These are phyloP conservation scores for Carapus acus DNA, from an alignment of 2,797 vertebrate species.

Conservation along the genomic window DNA sequence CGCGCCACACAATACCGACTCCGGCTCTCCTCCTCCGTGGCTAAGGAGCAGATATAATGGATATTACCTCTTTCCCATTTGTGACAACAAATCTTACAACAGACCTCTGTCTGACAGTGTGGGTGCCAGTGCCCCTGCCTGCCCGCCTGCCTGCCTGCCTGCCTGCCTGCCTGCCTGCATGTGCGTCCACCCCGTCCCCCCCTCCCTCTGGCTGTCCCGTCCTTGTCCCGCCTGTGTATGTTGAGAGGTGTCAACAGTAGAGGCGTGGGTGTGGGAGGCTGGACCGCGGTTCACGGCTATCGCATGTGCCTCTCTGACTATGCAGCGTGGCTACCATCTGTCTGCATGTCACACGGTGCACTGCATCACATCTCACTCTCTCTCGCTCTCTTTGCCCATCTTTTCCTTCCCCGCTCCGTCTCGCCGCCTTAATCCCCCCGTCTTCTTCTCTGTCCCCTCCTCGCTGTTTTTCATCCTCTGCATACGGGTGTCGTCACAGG, in stretches of 20 bases:
- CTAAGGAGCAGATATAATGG: not conserved
- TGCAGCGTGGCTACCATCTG: conserved; percentile 64
- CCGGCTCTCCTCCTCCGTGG: not conserved
- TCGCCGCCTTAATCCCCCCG: too few relatives aligned
- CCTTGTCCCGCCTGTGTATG: conserved; percentile 31
- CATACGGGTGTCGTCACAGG: conserved; percentile 12
- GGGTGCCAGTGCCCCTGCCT: conserved; percentile 12
- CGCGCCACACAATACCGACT: not conserved
- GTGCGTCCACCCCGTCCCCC: not conserved
- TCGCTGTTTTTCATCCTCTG: conserved; percentile 22
- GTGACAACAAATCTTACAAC: not conserved
- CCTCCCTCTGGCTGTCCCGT: not conserved
- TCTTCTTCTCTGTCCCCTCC: conserved; percentile 26
- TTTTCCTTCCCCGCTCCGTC: conserved; percentile 25
- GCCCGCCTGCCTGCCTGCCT: too few relatives aligned
- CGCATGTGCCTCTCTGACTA: conserved; percentile 50
- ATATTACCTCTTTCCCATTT: not conserved
- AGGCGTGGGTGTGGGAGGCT: conserved; percentile 62
- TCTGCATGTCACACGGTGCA: conserved; percentile 53
- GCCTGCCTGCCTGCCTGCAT: too few relatives aligned
- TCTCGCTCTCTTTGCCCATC: conserved; percentile 26
- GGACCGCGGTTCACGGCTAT: conserved; percentile 63
- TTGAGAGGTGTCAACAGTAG: conserved; percentile 60
- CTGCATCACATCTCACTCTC: conserved; percentile 32
- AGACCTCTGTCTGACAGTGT: conserved; percentile 8